These are phyloP conservation scores for Dugesia japonica DNA, from an alignment of 2,888 invertebrate species.

Conservation along the genomic window DNA sequence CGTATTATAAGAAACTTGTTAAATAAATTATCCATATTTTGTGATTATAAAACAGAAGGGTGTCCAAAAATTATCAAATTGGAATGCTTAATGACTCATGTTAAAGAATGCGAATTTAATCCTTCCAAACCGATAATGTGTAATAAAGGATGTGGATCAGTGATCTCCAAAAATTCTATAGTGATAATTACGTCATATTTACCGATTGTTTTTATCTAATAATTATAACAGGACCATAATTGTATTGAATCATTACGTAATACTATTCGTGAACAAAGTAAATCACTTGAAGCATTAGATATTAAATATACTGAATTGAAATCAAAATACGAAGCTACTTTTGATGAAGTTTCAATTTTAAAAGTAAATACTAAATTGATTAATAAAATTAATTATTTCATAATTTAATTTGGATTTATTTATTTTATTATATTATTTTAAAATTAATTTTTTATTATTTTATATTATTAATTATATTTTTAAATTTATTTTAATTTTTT, in stretches of 20 bases:
- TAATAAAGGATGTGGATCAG: constrained; percentile 77
- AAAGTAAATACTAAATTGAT: too few species aligned
- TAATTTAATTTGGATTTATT: background rate
- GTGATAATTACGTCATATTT: constrained; percentile 50
- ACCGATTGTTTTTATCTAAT: background rate
- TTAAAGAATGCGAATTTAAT: constrained; percentile 79
- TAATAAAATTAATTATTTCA: too few species aligned
- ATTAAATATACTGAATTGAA: background rate
- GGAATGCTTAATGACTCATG: constrained; percentile 65
- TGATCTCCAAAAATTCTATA: constrained; percentile 81
- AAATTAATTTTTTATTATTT: background rate
- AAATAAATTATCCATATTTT: constrained; percentile 38
- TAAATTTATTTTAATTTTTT: too few species aligned
- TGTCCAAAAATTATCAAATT: constrained; percentile 69
- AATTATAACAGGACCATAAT: constrained; percentile 60
- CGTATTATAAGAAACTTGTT: constrained; percentile 41
- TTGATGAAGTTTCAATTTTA: constrained; percentile 8
- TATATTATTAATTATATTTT: too few species aligned
- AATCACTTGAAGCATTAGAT: constrained; percentile 55
- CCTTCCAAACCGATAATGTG: constrained; percentile 81
- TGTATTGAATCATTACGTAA: constrained; percentile 72
- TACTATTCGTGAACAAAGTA: constrained; percentile 68
- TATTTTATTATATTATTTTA: background rate
- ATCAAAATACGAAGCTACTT: background rate
- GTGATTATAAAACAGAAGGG: constrained; percentile 38